Evolutionary conservation across 53 echinoderm and acorn worm genomes (phyloP), one percentile per base, ranked within the genome.

Genomic region (Paracentrotus lividus): DNA sequence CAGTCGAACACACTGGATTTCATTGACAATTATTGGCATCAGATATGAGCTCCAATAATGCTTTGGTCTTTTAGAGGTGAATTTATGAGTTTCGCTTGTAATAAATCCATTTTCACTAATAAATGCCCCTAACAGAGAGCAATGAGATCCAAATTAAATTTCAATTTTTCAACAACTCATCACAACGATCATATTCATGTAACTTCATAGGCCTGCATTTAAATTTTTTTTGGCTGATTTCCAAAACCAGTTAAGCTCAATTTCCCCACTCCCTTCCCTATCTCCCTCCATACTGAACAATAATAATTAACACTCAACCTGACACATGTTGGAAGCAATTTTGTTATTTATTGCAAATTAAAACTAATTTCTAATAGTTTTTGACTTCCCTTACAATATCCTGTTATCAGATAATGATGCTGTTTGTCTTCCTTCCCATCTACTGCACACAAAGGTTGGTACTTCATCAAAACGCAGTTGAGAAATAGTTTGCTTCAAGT

Each of bases 41-140:
- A 8, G 7, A 64, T 64, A 13, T 64, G 64, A 29, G 64, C 64
- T 13, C 9, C 64, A 64, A 29, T 59, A 27, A 64, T 8, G 31
- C 29, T 72, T 38, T 81, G 81, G 47, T 33, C 33, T 10, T 47
- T n/a, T 27, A 9, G 44, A 47, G 9, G 26, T n/a, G 1, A 45
- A 47, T 45, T 78, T 81, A 47, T 81, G 81, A 47, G 44, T 12
- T 49, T 81, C 9, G 42, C 13, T 26, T 23, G 81, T 81, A 81
- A 81, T 81, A 47, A 81, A 81, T 81, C 49, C 18, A 26, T 27
- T 47, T 47, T 81, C 27, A 81, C 21, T 81, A 81, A 81, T 49
- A 81, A 81, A 81, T 81, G 81, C 47, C 81, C 47, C 81, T 4
- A 0, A 40, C 21, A 21, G 81, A 47, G 26, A n/a, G 47, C 26